phyloP scores from a whole-genome alignment of 2,113 vertebrate genomes.

The Gymnorhina tibicen region DNA sequence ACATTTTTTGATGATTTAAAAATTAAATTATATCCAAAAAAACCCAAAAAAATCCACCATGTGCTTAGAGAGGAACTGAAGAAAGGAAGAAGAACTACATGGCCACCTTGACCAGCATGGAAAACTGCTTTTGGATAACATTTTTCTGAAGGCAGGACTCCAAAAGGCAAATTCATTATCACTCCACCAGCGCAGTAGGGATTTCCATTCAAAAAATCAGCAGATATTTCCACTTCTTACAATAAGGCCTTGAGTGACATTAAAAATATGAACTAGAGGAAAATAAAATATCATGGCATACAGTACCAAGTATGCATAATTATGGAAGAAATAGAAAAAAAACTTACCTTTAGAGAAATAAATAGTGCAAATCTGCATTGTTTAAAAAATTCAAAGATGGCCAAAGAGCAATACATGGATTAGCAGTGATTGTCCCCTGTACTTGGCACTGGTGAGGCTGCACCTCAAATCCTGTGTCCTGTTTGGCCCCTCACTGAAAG shows the following conservation, averaged over 20 bases:
- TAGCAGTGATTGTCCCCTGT: neutral
- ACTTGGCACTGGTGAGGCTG: accelerated
- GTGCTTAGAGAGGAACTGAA: neutral
- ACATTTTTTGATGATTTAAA: neutral
- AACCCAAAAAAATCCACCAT: neutral
- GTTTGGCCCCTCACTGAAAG: neutral
- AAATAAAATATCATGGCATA: neutral
- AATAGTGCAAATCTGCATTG: neutral
- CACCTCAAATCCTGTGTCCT: accelerated
- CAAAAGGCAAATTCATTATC: neutral
- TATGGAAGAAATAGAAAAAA: neutral
- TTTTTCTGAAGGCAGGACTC: neutral
- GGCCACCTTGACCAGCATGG: neutral
- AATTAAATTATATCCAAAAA: neutral
- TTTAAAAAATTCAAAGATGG: neutral
- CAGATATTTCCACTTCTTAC: neutral
- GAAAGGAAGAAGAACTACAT: neutral
- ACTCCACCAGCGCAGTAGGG: neutral
- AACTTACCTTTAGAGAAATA: neutral
- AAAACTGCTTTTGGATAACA: neutral
- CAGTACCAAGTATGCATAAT: neutral
- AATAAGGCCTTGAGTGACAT: neutral
- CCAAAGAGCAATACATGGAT: neutral
- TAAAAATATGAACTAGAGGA: neutral
- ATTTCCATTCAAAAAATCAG: neutral